These are phyloP conservation scores for Aphidius gifuensis DNA, from an alignment of 1,140 invertebrate species.

Conservation along the genomic window DNA sequence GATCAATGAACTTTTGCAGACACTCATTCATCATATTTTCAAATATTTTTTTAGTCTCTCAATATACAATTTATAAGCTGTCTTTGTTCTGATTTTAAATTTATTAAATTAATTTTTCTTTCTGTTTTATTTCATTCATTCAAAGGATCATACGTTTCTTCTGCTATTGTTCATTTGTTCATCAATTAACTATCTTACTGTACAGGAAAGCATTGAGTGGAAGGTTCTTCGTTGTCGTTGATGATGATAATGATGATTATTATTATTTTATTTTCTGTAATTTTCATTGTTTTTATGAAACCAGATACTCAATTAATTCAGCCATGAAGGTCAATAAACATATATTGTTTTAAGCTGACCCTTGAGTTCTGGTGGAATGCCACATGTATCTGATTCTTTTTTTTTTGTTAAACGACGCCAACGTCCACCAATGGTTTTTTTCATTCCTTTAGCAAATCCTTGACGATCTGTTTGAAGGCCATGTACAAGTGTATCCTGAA, in stretches of 20 bases:
- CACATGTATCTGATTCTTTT: conserved; percentile 73
- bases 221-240: conserved; percentile 28
- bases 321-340: conserved; percentile 67
- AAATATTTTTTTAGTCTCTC: conserved; percentile 2
- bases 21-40: conserved; percentile 6
- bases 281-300: not conserved
- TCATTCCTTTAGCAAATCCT: conserved; percentile 72
- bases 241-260: not conserved
- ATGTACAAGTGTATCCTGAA: conserved; percentile 73
- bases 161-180: not conserved
- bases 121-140: conserved; percentile 1
- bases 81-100: not conserved
- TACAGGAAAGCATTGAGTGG: conserved; percentile 43
- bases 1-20: not conserved
- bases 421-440: conserved; percentile 77
- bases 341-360: conserved; percentile 86
- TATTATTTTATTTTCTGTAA: not conserved
- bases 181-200: conserved; percentile 33
- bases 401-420: conserved; percentile 79
- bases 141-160: conserved; percentile 7
- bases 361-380: conserved; percentile 80
- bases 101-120: conserved; percentile 10
- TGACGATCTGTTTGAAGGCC: conserved; percentile 66
- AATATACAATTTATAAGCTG: conserved; percentile 7
- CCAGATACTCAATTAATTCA: not conserved